These are phyloP conservation scores for Platycheirus rosarum DNA, from an alignment of 2,888 invertebrate genomes.

Conservation along the genomic window DNA sequence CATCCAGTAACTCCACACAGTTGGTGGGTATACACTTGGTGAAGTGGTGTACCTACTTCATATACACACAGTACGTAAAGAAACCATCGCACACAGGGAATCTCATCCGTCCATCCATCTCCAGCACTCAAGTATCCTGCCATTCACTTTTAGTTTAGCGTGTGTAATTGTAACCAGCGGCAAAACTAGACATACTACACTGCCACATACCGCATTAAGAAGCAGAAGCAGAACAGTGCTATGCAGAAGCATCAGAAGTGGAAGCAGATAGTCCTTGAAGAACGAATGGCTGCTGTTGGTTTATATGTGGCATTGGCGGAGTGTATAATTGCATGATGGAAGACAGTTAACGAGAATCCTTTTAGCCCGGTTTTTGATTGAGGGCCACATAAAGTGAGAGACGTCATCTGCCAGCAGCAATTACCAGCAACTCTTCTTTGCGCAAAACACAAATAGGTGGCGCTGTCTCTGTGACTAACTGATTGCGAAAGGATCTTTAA, in stretches of 20 bases:
- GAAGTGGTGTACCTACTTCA: conserved; percentile 28
- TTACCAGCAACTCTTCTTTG: conserved; percentile 46
- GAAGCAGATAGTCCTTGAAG: conserved; percentile 42
- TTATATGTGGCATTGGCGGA: conserved; percentile 24
- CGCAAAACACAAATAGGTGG: conserved; percentile 34
- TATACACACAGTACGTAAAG: conserved; percentile 3
- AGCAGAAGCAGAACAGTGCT: neutral
- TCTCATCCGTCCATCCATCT: conserved; percentile 55
- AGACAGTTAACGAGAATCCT: conserved; percentile 73
- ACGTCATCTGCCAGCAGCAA: conserved; percentile 68
- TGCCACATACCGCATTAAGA: conserved; percentile 36
- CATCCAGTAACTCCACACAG: conserved; percentile 23
- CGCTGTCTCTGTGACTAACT: conserved; percentile 55
- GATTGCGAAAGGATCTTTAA: conserved; percentile 51
- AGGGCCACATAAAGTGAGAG: conserved; percentile 51
- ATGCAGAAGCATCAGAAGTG: conserved; percentile 10
- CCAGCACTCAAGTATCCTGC: conserved; percentile 45
- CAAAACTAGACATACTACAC: conserved; percentile 36
- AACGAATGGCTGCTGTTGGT: conserved; percentile 23
- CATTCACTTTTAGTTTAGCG: conserved; percentile 56
- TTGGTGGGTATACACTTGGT: conserved; percentile 19
- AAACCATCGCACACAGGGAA: conserved; percentile 40
- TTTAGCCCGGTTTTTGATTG: conserved; percentile 66
- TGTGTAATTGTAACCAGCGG: conserved; percentile 67
- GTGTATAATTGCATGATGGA: conserved; percentile 72